A percentile compares a stretch with the other conserved stretches of the same genome.
These are phyloP conservation scores for Andrena dorsata DNA, from an alignment of 2,888 invertebrate genomes.

Conservation along the genomic window DNA sequence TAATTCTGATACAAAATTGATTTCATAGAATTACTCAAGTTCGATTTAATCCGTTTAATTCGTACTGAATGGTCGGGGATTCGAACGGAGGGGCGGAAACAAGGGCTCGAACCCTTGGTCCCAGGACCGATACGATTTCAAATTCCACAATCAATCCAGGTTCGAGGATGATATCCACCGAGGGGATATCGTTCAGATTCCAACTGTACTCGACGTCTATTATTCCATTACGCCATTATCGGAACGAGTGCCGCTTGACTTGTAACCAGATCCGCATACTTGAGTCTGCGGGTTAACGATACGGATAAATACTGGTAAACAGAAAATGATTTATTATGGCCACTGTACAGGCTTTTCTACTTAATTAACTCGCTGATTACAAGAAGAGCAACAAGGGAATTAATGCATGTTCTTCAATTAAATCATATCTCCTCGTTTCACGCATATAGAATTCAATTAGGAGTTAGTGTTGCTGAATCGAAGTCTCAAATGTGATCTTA, in stretches of 20 bases:
- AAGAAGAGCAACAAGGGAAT: constrained; percentile 28
- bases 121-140: constrained; percentile 30
- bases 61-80: too few relatives aligned
- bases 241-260: constrained; percentile 38
- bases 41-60: too few relatives aligned
- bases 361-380: constrained; percentile 55
- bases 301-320: constrained; percentile 45
- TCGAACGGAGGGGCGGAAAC: too few relatives aligned
- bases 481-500: too few relatives aligned
- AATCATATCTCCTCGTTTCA: too few relatives aligned
- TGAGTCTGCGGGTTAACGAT: constrained; percentile 41
- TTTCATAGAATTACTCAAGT: too few relatives aligned
- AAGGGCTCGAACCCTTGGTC: too few relatives aligned
- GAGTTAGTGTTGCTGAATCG: too few relatives aligned
- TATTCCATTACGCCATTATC: constrained; percentile 56
- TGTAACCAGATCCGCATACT: constrained; percentile 63
- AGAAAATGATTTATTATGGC: constrained; percentile 61
- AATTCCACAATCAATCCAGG: constrained; percentile 40
- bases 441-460: too few relatives aligned
- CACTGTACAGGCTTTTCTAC: constrained; percentile 22
- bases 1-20: too few relatives aligned
- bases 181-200: constrained; percentile 50
- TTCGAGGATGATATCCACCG: constrained; percentile 32
- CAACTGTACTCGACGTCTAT: constrained; percentile 48
- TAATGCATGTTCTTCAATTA: constrained; percentile 1